Conservation (phyloP, 2,797 vertebrate genomes). For the Ataeniobius toweri region DNA sequence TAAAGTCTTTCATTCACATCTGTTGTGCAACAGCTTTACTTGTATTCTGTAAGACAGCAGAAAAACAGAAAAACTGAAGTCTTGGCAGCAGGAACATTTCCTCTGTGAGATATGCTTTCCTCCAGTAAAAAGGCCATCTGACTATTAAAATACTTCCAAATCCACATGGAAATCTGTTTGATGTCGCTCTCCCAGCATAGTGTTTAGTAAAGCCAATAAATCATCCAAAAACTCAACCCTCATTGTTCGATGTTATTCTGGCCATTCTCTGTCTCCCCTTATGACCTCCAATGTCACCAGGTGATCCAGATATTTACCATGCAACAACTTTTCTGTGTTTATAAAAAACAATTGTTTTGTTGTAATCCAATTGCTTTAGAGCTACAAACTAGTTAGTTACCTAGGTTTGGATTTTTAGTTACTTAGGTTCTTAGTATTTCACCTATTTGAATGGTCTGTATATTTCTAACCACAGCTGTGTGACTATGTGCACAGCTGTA, state of each 20-base stretch:
- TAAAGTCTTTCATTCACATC: not conserved
- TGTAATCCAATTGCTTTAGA: not conserved
- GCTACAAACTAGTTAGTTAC: not conserved
- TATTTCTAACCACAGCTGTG: conserved; percentile 51
- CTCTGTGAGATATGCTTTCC: too few species aligned
- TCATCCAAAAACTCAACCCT: not conserved
- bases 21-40: not conserved
- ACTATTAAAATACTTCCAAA: not conserved
- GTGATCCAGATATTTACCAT: not conserved
- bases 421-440: not conserved
- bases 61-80: not conserved
- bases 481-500: conserved; percentile 52
- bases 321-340: not conserved
- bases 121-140: not conserved
- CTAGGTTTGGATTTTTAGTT: not conserved
- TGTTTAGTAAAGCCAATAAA: not conserved
- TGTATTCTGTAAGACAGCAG: not conserved
- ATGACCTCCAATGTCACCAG: not conserved
- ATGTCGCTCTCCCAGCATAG: not conserved
- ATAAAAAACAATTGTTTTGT: not conserved
- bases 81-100: not conserved
- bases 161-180: not conserved
- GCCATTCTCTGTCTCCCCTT: not conserved
- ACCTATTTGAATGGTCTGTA: conserved; percentile 29
- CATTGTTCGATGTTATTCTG: too few species aligned